A percentile compares a stretch with the other conserved stretches of the same genome.
These are phyloP conservation scores for Sycobia sp. DNA, from an alignment of 1,140 invertebrate species.

Conservation along the genomic window DNA sequence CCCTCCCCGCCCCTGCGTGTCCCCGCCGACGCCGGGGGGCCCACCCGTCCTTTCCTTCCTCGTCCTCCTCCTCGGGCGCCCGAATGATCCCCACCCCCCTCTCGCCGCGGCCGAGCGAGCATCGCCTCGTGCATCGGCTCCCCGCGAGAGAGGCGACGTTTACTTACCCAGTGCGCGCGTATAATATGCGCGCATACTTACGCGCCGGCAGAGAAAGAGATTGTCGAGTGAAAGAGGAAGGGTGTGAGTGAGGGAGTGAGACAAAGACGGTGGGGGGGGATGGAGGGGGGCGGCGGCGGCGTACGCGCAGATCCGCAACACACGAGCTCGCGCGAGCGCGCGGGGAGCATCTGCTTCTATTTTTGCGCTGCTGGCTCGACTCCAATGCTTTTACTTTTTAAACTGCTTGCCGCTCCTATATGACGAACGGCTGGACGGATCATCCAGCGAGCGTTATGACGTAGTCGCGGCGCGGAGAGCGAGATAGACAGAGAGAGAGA, in stretches of 20 bases:
- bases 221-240: too few relatives aligned
- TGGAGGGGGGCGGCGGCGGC: slow-evolving; percentile 7
- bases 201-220: too few relatives aligned
- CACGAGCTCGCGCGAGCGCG: neutral
- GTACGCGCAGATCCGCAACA: neutral
- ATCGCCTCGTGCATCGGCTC: neutral
- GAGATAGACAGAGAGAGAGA: neutral
- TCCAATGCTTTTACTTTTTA: slow-evolving; percentile 61
- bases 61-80: slow-evolving; percentile 36
- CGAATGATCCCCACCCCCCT: neutral
- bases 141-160: neutral
- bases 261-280: too few relatives aligned
- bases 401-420: slow-evolving; percentile 52
- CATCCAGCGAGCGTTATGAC: slow-evolving; percentile 44
- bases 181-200: too few relatives aligned
- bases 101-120: neutral
- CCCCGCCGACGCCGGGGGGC: neutral
- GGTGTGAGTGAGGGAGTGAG: too few relatives aligned
- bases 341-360: slow-evolving; percentile 61
- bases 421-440: slow-evolving; percentile 59
- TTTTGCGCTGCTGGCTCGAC: slow-evolving; percentile 59
- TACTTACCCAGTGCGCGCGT: too few relatives aligned
- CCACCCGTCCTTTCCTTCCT: slow-evolving; percentile 38
- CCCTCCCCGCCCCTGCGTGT: neutral
- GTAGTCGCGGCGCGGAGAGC: neutral